Evolutionary conservation across 30 jellyfish, hydroid and myxozoan species (phyloP), one percentile per base, ranked within the genome.

Genomic region (Turritopsis dohrnii): DNA sequence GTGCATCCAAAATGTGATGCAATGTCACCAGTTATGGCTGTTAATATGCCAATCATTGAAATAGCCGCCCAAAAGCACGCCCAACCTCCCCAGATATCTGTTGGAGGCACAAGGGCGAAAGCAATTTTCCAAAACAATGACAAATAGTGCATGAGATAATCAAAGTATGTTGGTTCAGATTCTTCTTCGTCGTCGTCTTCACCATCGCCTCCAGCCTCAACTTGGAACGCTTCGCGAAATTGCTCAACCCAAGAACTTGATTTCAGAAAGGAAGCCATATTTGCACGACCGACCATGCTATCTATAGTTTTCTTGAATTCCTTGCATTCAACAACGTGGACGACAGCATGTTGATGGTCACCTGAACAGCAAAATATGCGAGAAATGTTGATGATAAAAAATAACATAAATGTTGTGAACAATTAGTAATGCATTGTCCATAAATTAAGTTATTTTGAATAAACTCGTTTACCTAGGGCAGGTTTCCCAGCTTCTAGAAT

Each of bases 1-100:
- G 98, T 93, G 53, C 98, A 93, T 29, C 98, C 98, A 84, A 93
- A 93, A 74, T 93, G 98, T 8, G 98, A 93, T 17, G 98, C 98
- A 22, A 93, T 22, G 71, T 93, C 98, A 66, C 98, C 98, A 74
- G 98, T 93, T 28, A 93, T n/a, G 53, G 96, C 94, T 1, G 98
- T 93, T 54, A 93, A 84, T 28, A 93, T 66, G 41, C 98, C 98
- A 75, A 93, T 88, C 93, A 88, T 86, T 72, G 66, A 29, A 71
- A 93, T 93, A 75, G 98, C 90, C 18, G 88, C 95, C 29, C 84
- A 29, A 66, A 93, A 93, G 81, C 98, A 93, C 75, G 95, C 98
- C 98, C 98, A 93, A 16, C 98, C 98, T 19, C 98, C 96, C 41
- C 86, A 79, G 83, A 93, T 88, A 66, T 93, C 98, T 16, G 98